Base-by-base conservation (phyloP, 2,113 vertebrate species). In the Python bivittatus region DNA sequence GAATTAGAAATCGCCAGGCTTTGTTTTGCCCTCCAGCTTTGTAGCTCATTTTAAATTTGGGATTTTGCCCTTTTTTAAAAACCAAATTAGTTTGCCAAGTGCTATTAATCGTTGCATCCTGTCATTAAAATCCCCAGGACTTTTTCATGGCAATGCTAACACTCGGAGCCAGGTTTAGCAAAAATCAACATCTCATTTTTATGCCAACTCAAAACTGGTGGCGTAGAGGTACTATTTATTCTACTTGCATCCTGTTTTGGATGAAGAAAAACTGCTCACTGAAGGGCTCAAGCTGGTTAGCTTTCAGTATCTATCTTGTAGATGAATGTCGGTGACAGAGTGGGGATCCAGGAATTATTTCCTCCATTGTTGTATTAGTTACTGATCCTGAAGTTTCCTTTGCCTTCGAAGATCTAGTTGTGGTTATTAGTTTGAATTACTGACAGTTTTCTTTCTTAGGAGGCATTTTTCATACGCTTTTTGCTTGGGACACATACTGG, bases 1-100 rank as follows among this genome's bases (percentile, higher is more conserved):
- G 38, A 1, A 93, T 29, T 17, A 94, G 56, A 90, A 92, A 88
- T 64, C 27, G 57, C n/a, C 84, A 88, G 54, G 11, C 56, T 83
- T 90, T 94, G 86, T 90, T 92, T 91, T 90, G 88, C 64, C 84
- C 48, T 89, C 33, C 27, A 84, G 91, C 33, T 83, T 90, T 83
- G 44, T n/a, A 87, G 48, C 85, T 91, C 61, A 83, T 48, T 84
- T 92, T 64, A 61, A 88, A 61, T 90, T 52, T 53, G 91, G 64
- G 56, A 22, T 60, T 38, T 57, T 91, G 54, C 61, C 64, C 84
- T 48, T 88, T 84, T 61, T 79, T 79, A 9, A 9, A 60, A 91
- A 38, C 44, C 89, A 57, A 93, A 84, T 84, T 89, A 89, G 72
- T 92, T 92, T 84, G 42, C 91, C 87, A 84, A 90, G 42, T 53